Percentiles rank a stretch among this genome's conserved stretches.
phyloP scores from a whole-genome alignment of 2,888 invertebrate genomes.

The Gortyna flavago region DNA sequence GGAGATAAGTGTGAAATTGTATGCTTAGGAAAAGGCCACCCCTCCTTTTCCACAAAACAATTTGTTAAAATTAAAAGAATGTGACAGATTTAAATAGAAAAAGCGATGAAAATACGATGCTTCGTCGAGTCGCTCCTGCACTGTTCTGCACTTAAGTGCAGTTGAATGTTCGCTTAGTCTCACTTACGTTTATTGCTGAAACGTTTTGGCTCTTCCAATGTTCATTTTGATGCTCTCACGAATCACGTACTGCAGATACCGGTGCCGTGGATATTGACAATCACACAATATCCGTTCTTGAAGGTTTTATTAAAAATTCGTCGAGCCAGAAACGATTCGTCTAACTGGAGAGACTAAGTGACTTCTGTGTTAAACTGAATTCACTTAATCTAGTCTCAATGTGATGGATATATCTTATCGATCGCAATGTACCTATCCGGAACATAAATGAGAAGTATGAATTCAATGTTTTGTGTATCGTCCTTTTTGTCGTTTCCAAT shows the following conservation, averaged over 20 bases:
- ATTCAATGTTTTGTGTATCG: constrained; percentile 16
- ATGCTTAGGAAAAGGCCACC: neutral
- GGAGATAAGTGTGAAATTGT: constrained; percentile 4
- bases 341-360: neutral
- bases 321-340: neutral
- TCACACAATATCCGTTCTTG: neutral
- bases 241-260: constrained; percentile 9
- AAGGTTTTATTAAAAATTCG: constrained; percentile 9
- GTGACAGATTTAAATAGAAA: constrained; percentile 14
- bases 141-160: constrained; percentile 14
- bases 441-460: neutral
- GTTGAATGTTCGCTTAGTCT: constrained; percentile 30
- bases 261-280: constrained; percentile 10
- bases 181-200: constrained; percentile 30
- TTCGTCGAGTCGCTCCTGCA: neutral
- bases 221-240: constrained; percentile 13
- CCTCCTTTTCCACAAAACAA: neutral
- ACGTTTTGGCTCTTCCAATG: constrained; percentile 16
- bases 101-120: constrained; percentile 1
- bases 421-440: neutral
- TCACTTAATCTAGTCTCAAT: neutral
- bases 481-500: neutral
- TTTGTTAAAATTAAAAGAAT: constrained; percentile 18
- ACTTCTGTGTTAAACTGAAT: neutral
- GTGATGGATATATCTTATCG: neutral